phyloP scores from a whole-genome alignment of 2,113 vertebrate genomes.

The Erythrolamprus reginae region DNA sequence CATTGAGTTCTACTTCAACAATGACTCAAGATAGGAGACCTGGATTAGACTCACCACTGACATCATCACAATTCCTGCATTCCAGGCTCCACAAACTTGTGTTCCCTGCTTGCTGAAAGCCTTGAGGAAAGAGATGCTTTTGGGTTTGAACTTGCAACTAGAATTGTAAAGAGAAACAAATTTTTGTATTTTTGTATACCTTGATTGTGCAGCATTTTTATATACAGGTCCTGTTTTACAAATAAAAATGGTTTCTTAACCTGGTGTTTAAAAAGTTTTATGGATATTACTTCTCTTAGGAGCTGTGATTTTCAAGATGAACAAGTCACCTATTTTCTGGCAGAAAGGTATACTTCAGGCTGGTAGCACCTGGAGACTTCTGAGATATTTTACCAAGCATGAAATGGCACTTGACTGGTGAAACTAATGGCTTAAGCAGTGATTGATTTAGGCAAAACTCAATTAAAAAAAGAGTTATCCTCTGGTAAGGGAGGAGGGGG shows the following conservation, averaged over 20 bases:
- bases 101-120: conserved; percentile 58
- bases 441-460: not conserved
- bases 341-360: not conserved
- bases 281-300: conserved; percentile 62
- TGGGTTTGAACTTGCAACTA: conserved; percentile 66
- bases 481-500: not conserved
- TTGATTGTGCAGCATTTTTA: conserved; percentile 77
- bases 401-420: not conserved
- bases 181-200: conserved; percentile 81
- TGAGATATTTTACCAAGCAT: not conserved
- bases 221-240: conserved; percentile 73
- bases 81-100: conserved; percentile 44
- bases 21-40: conserved; percentile 45
- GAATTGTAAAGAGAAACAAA: conserved; percentile 70
- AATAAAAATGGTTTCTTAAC: conserved; percentile 73
- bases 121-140: conserved; percentile 59
- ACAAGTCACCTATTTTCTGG: conserved; percentile 23
- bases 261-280: conserved; percentile 66
- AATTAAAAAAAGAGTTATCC: not conserved
- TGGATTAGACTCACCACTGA: conserved; percentile 59
- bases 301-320: conserved; percentile 62
- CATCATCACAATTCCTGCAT: conserved; percentile 50
- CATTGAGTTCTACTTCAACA: conserved; percentile 41
- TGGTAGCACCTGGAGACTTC: not conserved
- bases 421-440: not conserved